A percentile compares a stretch with the other conserved stretches of the same genome.
Conservation (phyloP, 2,888 invertebrate species). For the Lepidocyrtoides sp. region DNA sequence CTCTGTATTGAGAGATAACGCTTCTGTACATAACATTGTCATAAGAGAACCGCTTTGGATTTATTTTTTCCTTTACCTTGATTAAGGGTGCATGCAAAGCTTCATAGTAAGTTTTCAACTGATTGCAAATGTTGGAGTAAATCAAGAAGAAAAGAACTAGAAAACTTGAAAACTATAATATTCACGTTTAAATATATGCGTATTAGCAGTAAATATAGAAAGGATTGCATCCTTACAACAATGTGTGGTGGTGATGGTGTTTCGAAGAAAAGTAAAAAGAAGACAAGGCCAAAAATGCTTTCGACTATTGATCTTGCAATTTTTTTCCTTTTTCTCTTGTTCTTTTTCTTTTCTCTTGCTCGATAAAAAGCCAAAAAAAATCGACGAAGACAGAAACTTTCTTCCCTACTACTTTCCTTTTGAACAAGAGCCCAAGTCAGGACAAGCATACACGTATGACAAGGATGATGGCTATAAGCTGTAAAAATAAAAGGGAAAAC, state of each 20-base stretch:
- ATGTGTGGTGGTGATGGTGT: neutral
- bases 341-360: neutral
- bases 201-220: constrained; percentile 14
- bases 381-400: neutral
- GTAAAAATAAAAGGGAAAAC: neutral
- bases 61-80: neutral
- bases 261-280: neutral
- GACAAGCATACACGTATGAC: constrained; percentile 1
- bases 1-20: constrained; percentile 17
- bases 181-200: neutral
- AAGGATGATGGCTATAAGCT: neutral
- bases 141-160: neutral
- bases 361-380: constrained; percentile 13
- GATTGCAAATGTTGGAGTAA: neutral
- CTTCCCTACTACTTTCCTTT: neutral
- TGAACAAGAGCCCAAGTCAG: neutral
- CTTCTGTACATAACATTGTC: neutral
- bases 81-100: constrained; percentile 30
- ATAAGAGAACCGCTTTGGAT: neutral
- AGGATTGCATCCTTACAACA: neutral
- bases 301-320: constrained; percentile 76
- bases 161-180: no score
- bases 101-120: neutral
- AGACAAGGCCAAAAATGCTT: constrained; percentile 55
- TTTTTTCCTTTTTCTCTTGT: constrained; percentile 54